Conservation (phyloP, 1,140 invertebrate species). For the Chrysomallon squamiferum region DNA sequence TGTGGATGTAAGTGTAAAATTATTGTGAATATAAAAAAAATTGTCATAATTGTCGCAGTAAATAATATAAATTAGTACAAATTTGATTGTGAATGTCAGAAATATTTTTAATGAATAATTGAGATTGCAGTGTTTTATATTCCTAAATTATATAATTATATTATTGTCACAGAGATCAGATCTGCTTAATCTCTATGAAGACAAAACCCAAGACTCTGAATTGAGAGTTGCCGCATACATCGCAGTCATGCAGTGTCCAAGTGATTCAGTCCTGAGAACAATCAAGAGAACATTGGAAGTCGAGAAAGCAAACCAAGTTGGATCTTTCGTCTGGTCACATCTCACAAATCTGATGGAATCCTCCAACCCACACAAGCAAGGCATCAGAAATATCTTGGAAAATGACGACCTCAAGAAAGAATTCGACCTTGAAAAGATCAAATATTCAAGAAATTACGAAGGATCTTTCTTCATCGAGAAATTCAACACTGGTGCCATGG, state of each 20-base stretch:
- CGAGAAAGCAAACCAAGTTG: slow-evolving; percentile 87
- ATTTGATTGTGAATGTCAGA: too few relatives aligned
- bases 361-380: slow-evolving; percentile 79
- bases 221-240: slow-evolving; percentile 86
- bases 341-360: slow-evolving; percentile 84
- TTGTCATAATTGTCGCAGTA: too few relatives aligned
- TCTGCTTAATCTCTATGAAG: slow-evolving; percentile 71
- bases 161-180: slow-evolving; percentile 41
- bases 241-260: slow-evolving; percentile 87
- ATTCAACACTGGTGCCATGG: slow-evolving; percentile 41
- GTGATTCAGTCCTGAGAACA: slow-evolving; percentile 75
- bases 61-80: too few relatives aligned
- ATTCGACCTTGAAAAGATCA: slow-evolving; percentile 80
- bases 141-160: too few relatives aligned
- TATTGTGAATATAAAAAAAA: too few relatives aligned
- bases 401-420: slow-evolving; percentile 74
- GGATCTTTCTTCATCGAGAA: slow-evolving; percentile 50
- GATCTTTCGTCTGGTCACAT: slow-evolving; percentile 90
- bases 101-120: neutral
- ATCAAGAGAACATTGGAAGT: slow-evolving; percentile 69
- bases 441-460: slow-evolving; percentile 87
- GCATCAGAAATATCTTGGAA: slow-evolving; percentile 82
- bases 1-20: slow-evolving; percentile 66
- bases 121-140: too few relatives aligned
- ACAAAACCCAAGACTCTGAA: slow-evolving; percentile 78